These are phyloP conservation scores for Hippocampus mohnikei DNA, from an alignment of 2,113 vertebrate genomes.

Conservation along the genomic window DNA sequence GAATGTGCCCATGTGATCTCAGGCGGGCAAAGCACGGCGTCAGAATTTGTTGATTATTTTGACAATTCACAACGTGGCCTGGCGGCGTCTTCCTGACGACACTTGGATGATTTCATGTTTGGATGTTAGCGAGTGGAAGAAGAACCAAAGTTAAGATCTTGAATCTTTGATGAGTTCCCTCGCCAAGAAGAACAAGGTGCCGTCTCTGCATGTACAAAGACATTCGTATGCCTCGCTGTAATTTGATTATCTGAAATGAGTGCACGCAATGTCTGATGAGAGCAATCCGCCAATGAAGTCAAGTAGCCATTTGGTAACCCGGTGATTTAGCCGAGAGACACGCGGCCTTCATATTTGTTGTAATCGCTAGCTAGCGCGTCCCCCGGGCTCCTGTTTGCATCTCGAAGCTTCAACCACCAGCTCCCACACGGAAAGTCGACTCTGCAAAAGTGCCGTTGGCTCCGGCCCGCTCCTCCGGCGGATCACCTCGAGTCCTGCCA, in stretches of 20 bases:
- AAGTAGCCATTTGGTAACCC: not conserved
- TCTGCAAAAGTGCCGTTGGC: constrained; percentile 43
- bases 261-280: not conserved
- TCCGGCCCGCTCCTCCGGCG: constrained; percentile 48
- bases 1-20: no score
- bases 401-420: not conserved
- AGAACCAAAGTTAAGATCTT: no score
- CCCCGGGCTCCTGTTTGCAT: not conserved
- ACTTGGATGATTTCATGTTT: no score
- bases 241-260: not conserved
- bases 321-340: not conserved
- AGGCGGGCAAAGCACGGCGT: no score
- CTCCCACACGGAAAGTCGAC: constrained; percentile 6
- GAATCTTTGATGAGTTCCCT: no score
- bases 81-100: no score
- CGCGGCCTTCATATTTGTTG: not conserved
- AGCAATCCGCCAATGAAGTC: not conserved
- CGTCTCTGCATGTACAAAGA: not conserved
- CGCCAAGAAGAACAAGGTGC: not conserved
- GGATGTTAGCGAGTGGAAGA: no score
- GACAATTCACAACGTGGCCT: no score
- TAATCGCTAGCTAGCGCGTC: not conserved
- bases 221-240: not conserved
- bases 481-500: constrained; percentile 57
- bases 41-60: no score